A percentile compares a stretch with the other conserved stretches of the same genome.
These are phyloP conservation scores for Panzeria rudis DNA, from an alignment of 2,888 invertebrate species.

Conservation along the genomic window DNA sequence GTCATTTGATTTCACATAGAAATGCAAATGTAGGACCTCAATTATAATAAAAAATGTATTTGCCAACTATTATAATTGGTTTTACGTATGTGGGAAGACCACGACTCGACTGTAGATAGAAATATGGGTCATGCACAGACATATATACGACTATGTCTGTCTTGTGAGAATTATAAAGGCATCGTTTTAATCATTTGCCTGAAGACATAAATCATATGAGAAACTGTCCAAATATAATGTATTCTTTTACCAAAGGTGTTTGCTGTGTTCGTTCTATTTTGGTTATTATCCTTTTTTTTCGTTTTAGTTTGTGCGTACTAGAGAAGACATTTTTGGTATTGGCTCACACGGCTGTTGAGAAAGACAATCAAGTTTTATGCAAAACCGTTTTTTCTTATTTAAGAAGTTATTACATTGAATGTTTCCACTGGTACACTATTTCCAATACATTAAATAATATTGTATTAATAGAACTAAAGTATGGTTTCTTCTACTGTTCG, in stretches of 20 bases:
- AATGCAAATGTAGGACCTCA: slow-evolving; percentile 33
- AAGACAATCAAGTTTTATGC: background rate
- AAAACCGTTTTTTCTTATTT: background rate
- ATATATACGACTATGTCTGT: background rate
- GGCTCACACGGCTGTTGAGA: background rate
- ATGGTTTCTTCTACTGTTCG: no score
- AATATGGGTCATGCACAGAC: slow-evolving; percentile 36
- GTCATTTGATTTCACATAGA: slow-evolving; percentile 21
- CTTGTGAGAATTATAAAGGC: slow-evolving; percentile 12
- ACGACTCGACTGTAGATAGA: background rate
- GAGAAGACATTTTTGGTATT: background rate
- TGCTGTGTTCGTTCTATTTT: background rate
- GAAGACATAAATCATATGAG: slow-evolving; percentile 34
- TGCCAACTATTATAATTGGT: slow-evolving; percentile 38
- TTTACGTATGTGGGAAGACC: slow-evolving; percentile 40
- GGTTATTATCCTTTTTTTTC: background rate
- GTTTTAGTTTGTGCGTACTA: background rate
- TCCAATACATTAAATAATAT: background rate
- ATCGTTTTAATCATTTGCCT: slow-evolving; percentile 7
- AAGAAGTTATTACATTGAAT: background rate
- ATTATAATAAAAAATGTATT: slow-evolving; percentile 7
- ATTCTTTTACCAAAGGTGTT: background rate
- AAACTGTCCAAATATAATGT: background rate
- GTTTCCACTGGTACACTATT: background rate
- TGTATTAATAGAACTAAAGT: no score